These are phyloP conservation scores for Eristalinus aeneus DNA, from an alignment of 2,888 invertebrate species.

Conservation along the genomic window DNA sequence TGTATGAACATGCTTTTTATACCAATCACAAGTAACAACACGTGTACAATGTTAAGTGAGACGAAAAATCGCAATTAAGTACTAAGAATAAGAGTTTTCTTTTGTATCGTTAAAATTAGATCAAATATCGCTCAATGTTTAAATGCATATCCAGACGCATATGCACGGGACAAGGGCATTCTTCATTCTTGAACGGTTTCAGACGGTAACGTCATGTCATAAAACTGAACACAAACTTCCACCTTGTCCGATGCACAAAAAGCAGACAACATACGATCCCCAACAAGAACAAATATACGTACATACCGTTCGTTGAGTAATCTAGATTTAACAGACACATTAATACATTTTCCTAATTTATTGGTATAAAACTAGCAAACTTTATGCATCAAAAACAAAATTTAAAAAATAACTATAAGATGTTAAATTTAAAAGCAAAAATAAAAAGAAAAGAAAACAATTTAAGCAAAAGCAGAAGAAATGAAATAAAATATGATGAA, in stretches of 20 bases:
- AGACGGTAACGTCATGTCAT: background rate
- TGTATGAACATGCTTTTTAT: constrained; percentile 47
- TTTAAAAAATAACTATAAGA: constrained; percentile 42
- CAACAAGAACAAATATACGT: background rate
- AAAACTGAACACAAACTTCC: background rate
- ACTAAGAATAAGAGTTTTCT: background rate
- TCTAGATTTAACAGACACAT: background rate
- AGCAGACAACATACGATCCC: background rate
- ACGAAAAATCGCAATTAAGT: constrained; percentile 24
- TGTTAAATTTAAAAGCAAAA: constrained; percentile 51
- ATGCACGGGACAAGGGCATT: background rate
- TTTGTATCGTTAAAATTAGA: background rate
- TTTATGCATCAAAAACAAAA: constrained; percentile 27
- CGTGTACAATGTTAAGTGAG: constrained; percentile 49
- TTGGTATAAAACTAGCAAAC: constrained; percentile 54
- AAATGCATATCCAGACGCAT: constrained; percentile 59
- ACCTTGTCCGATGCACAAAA: background rate
- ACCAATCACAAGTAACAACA: constrained; percentile 47
- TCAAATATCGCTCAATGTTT: constrained; percentile 44
- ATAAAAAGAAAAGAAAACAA: constrained; percentile 15
- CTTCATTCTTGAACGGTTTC: background rate
- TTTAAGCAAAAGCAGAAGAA: constrained; percentile 14
- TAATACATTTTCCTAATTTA: constrained; percentile 52
- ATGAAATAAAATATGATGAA: constrained; percentile 37
- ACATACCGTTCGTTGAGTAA: background rate